phyloP scores from a whole-genome alignment of 2,113 vertebrate species.

The human region GRCh38 chrX:40320001-40320500 shows the following conservation, averaged over 20 bases:
- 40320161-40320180: neutral
- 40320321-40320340: neutral
- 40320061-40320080: neutral
- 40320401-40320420: neutral
- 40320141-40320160: neutral
- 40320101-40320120: neutral
- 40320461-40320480: neutral
- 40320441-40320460: neutral
- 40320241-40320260: neutral
- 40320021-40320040: neutral
- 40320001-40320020: neutral
- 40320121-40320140: neutral
- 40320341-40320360: neutral
- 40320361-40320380: neutral
- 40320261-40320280: neutral
- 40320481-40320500: neutral
- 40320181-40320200: neutral
- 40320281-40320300: neutral
- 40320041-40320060: neutral
- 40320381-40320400: neutral
- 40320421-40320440: neutral
- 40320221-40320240: neutral
- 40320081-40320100: neutral
- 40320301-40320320: neutral
- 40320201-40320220: neutral